phyloP scores from a whole-genome alignment of 2,797 vertebrate species.

The Dendrocincla tyrannina region DNA sequence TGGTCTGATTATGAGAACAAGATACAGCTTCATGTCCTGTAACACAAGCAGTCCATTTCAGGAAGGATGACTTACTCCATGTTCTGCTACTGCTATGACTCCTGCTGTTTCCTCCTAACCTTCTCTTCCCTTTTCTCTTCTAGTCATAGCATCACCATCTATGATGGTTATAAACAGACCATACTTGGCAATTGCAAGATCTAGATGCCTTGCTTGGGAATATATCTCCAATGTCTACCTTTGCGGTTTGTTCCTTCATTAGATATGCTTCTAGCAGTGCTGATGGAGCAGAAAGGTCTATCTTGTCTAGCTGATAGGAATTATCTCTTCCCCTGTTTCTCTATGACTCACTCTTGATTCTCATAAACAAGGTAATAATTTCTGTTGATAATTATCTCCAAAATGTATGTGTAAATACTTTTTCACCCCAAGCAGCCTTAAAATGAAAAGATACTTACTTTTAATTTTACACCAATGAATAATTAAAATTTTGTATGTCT shows the following conservation, averaged over 20 bases:
- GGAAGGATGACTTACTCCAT: not conserved
- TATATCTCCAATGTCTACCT: not conserved
- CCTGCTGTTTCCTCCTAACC: not conserved
- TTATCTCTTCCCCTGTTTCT: not conserved
- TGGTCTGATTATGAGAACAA: not conserved
- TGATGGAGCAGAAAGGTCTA: not conserved
- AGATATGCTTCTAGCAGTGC: not conserved
- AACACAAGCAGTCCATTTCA: not conserved
- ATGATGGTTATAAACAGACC: constrained; percentile 26
- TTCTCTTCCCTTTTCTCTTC: not conserved
- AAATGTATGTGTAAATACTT: not conserved
- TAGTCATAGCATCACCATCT: constrained; percentile 16
- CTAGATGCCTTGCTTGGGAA: constrained; percentile 11
- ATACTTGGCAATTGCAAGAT: not conserved
- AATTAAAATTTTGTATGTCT: not conserved
- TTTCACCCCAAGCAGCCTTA: not conserved
- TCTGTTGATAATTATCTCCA: not conserved
- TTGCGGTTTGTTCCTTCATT: not conserved
- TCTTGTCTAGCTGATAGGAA: not conserved
- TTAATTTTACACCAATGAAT: not conserved
- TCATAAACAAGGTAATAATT: not conserved
- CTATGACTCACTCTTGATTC: not conserved
- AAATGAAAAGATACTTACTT: not conserved
- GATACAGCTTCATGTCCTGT: not conserved
- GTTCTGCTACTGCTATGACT: not conserved